Base-by-base conservation (phyloP, 2,888 invertebrate species). In the Aphodius granarius region DNA sequence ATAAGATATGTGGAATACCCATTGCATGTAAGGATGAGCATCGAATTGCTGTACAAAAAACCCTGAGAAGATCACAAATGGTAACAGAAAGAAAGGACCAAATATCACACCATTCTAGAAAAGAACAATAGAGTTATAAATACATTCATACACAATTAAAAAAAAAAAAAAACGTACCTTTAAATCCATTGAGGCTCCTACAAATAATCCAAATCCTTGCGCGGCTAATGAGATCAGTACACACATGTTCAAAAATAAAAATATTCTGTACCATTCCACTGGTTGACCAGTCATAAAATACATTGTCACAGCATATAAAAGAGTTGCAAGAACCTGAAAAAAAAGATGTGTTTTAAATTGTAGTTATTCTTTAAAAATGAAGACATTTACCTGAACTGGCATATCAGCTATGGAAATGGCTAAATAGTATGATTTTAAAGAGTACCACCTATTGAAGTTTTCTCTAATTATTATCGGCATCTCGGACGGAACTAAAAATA, bases 241-340 rank as follows among this genome's bases (percentile, higher is more conserved):
- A 64, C 94, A 91, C 81, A 95, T 93, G 68, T 91, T 88, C 71
- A 93, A 89, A 87, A 94, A 97, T 78, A 93, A 88, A 5, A 89
- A 84, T 83, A 97, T 92, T 75, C 98, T 90, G 79, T 89, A 87
- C 0, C 89, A 81, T 81, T 97, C 96, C n/a, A 89, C 84, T 0
- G 97, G 95, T 84, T 98, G 97, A 18, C 92, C 92, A 0, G 97
- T 97, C 90, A 98, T 89, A 86, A 92, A 92, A 87, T 97, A 98
- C 0, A 95, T 94, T 72, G 96, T 92, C 75, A 91, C 85, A 5
- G 94, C 92, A 83, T 95, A 98, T 5, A 92, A 86, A 9, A 94
- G 85, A 0, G 96, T 95, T 81, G 89, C 88, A 17, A 83, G 74
- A 70, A 89, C 88, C 92, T 92, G 85, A 64, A 88, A 88, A 70